Percentiles rank a stretch among this genome's conserved stretches.
These are phyloP conservation scores for Alligator mississippiensis DNA, from an alignment of 2,113 vertebrate genomes.

Conservation along the genomic window DNA sequence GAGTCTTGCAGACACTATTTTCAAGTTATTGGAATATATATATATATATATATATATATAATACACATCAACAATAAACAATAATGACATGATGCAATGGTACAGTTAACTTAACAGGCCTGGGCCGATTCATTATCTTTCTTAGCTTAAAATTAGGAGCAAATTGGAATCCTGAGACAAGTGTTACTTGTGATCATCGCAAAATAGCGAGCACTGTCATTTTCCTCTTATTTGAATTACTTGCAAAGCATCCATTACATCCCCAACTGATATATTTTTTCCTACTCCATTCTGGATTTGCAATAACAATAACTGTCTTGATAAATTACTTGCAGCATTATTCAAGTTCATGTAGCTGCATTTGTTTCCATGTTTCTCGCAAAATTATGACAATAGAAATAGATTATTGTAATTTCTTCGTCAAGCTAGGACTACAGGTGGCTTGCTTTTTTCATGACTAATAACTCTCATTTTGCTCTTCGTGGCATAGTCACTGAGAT, in stretches of 20 bases:
- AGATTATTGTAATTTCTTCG: slow-evolving; percentile 64
- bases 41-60: not conserved
- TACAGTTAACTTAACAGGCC: not conserved
- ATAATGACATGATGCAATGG: not conserved
- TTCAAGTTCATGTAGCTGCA: slow-evolving; percentile 59
- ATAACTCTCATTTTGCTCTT: slow-evolving; percentile 49
- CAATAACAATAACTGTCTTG: slow-evolving; percentile 63
- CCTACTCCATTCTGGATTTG: slow-evolving; percentile 38
- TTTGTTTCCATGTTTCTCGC: slow-evolving; percentile 63
- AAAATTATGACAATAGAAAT: slow-evolving; percentile 70
- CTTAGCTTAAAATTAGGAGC: not conserved
- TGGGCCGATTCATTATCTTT: not conserved
- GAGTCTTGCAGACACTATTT: not conserved
- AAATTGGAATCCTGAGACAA: not conserved
- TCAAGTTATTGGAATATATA: not conserved
- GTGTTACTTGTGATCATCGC: not conserved
- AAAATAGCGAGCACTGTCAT: not conserved
- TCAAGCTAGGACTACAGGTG: slow-evolving; percentile 43
- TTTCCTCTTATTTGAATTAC: slow-evolving; percentile 10
- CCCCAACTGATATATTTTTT: slow-evolving; percentile 25
- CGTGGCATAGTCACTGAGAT: slow-evolving; percentile 25
- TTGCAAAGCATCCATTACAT: slow-evolving; percentile 6
- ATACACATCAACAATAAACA: not conserved
- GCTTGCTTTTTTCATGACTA: slow-evolving; percentile 35
- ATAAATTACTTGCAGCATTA: slow-evolving; percentile 60